These are phyloP conservation scores for Ctenochaetus hawaiiensis DNA, from an alignment of 2,797 vertebrate genomes.

Conservation along the genomic window DNA sequence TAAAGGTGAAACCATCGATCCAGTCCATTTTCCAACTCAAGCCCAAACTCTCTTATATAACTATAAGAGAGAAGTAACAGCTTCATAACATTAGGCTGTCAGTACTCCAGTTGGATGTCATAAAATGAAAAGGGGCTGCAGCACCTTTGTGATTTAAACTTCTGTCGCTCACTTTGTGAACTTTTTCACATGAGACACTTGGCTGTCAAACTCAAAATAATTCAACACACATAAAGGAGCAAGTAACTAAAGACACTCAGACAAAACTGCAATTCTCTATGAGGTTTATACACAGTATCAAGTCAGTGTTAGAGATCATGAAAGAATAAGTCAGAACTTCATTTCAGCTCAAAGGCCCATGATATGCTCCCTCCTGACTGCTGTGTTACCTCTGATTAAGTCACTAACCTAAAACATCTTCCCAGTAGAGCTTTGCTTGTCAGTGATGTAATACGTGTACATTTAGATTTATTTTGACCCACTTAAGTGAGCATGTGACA, in stretches of 20 bases:
- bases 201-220: background rate
- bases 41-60: background rate
- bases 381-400: background rate
- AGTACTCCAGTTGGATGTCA: background rate
- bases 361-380: background rate
- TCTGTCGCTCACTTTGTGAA: no score
- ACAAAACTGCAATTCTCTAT: background rate
- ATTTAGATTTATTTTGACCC: background rate
- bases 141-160: no score
- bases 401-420: conserved; percentile 12
- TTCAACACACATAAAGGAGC: background rate
- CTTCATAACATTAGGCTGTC: conserved; percentile 2
- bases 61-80: background rate
- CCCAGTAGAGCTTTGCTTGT: conserved; percentile 1
- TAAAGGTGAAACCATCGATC: background rate
- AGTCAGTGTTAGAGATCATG: background rate
- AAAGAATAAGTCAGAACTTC: background rate
- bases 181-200: no score
- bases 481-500: background rate
- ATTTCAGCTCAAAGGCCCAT: background rate
- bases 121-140: no score
- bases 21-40: background rate
- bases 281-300: background rate
- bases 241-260: background rate
- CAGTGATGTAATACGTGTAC: background rate